Conservation (phyloP, 2,797 vertebrate genomes). For the Pogonophryne albipinna region DNA sequence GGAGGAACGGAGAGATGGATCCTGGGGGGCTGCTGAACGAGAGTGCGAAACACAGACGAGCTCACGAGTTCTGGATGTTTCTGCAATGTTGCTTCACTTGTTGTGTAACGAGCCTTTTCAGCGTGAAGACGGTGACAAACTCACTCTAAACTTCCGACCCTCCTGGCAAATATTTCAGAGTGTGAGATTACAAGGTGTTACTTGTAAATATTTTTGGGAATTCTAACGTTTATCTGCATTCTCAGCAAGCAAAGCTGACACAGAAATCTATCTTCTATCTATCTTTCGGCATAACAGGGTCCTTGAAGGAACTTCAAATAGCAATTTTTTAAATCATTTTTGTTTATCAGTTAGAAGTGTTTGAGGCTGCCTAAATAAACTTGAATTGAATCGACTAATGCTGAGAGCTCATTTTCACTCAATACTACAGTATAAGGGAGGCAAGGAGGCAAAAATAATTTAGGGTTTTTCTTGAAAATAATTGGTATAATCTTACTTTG, state of each 20-base stretch:
- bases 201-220: no score
- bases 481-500: neutral
- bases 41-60: constrained; percentile 19
- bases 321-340: no score
- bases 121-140: constrained; percentile 14
- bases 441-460: neutral
- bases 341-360: no score
- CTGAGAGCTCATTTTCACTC: neutral
- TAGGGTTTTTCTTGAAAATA: neutral
- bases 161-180: neutral
- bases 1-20: constrained; percentile 61
- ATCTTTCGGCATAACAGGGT: neutral
- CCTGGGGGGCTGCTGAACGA: constrained; percentile 49
- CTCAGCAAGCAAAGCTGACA: neutral
- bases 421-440: neutral
- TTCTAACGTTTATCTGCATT: neutral
- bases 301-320: neutral
- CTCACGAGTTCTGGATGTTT: constrained; percentile 43
- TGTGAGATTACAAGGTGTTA: neutral
- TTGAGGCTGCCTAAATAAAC: neutral
- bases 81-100: constrained; percentile 32
- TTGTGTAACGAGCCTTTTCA: constrained; percentile 12
- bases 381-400: neutral
- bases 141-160: neutral
- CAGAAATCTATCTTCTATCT: neutral